These are phyloP conservation scores for Agrotis ipsilon DNA, from an alignment of 2,888 invertebrate genomes.

Conservation along the genomic window DNA sequence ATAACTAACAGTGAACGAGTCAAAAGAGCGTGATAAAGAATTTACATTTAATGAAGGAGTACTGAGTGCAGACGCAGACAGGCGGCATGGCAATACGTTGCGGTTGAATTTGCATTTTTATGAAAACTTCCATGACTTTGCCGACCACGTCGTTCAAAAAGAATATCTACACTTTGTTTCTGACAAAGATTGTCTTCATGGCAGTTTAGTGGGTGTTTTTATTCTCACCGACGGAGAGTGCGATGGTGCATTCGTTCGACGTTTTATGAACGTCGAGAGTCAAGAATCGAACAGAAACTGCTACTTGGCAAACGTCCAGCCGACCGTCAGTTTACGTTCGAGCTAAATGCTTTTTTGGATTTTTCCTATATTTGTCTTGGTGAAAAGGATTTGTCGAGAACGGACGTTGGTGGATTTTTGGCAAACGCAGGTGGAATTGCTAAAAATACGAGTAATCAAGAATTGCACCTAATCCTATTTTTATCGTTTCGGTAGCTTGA, in stretches of 20 bases:
- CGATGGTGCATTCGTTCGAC: conserved; percentile 63
- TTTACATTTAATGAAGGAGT: conserved; percentile 80
- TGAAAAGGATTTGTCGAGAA: conserved; percentile 64
- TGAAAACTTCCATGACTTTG: conserved; percentile 75
- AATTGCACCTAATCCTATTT: conserved; percentile 16
- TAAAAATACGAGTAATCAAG: conserved; percentile 46
- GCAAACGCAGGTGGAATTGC: conserved; percentile 34
- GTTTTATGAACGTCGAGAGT: conserved; percentile 67
- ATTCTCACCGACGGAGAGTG: conserved; percentile 52
- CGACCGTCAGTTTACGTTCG: conserved; percentile 68
- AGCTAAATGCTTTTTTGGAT: conserved; percentile 64
- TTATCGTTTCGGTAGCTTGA: conserved; percentile 10
- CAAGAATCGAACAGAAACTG: conserved; percentile 64
- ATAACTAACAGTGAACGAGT: conserved; percentile 68
- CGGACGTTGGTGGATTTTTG: conserved; percentile 44
- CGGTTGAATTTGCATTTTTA: conserved; percentile 79
- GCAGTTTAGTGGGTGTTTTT: conserved; percentile 67
- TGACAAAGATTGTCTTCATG: conserved; percentile 69
- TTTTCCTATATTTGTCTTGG: conserved; percentile 63
- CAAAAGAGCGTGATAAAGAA: conserved; percentile 72
- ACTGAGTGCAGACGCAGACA: conserved; percentile 64
- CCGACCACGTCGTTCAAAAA: conserved; percentile 67
- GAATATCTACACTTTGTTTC: conserved; percentile 65
- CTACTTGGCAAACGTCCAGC: conserved; percentile 69
- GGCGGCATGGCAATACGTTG: conserved; percentile 71